Evolutionary conservation across 2,797 vertebrate genomes (phyloP), one percentile per base, ranked within the genome.

Genomic region (Chelmon rostratus): DNA sequence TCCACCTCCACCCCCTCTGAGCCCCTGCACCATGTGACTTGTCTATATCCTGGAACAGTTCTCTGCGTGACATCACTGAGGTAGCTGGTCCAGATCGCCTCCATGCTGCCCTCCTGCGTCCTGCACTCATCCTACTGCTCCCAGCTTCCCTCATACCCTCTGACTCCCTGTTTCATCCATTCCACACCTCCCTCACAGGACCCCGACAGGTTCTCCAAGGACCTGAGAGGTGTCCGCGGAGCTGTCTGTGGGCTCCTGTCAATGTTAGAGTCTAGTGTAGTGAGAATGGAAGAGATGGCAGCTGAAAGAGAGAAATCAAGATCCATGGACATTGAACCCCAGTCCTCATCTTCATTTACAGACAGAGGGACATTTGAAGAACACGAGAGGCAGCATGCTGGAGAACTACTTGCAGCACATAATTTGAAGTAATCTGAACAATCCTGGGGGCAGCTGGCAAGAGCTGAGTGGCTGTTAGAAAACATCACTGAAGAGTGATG

Each of bases 11-110:
- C 52, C 70, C 64, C 69, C 84, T 21, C 78, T 73, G 19, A 91
- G 78, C 19, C 89, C 88, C 0, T 91, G 73, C 13, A 65, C 62
- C 94, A 95, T 0, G 95, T 93, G 85, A 97, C 96, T n/a, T n/a
- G n/a, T n/a, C n/a, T 59, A 97, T 95, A 81, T 97, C 96, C 68
- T 95, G 85, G 42, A 97, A 96, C 65, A 96, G 88, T 96, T 95
- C 50, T 97, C 96, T 42, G 96, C 4, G 92, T 88, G 19, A 95
- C 73, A 37, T 96, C 95, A 0, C 90, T 89, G 18, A 95, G 83
- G 86, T 94, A 96, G 61, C 87, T 85, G 58, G 93, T 92, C 37
- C 88, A 91, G 86, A 92, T 90, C n/a, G 78, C 88, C 73, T 96
- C 96, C 46, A 94, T 81, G 77, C 89, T 92, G 65, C 86, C 47